phyloP scores from a whole-genome alignment of 2,113 vertebrate genomes.

The Noturus placidus region DNA sequence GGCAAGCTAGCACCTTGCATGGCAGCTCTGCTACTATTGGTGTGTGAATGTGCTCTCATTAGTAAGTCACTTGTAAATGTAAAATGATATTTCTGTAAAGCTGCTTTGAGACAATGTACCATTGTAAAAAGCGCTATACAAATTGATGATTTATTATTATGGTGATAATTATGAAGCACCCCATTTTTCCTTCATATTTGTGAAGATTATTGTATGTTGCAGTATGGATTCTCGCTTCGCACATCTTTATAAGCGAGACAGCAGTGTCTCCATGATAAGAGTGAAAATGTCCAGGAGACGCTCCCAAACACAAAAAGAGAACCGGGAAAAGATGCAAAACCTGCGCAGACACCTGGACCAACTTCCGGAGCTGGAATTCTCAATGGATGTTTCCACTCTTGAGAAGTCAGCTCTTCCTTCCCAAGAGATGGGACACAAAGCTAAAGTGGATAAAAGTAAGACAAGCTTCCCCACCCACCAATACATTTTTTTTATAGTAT shows the following conservation, averaged over 20 bases:
- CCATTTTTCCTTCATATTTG: neutral
- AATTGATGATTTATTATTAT: too few relatives aligned
- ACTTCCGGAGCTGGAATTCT: conserved; percentile 64
- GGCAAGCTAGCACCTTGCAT: too few relatives aligned
- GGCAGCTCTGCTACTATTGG: too few relatives aligned
- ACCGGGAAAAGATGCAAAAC: conserved; percentile 77
- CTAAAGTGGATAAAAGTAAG: conserved; percentile 59
- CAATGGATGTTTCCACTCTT: conserved; percentile 54
- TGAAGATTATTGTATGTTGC: neutral
- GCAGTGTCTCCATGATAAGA: conserved; percentile 81
- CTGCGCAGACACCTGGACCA: conserved; percentile 77
- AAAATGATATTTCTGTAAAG: too few relatives aligned
- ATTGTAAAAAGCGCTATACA: too few relatives aligned
- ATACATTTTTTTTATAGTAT: neutral
- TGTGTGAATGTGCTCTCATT: too few relatives aligned
- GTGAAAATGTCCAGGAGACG: conserved; percentile 80
- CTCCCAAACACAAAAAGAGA: conserved; percentile 85
- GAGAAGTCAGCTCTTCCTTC: conserved; percentile 55
- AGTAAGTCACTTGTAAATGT: too few relatives aligned
- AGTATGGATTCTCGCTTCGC: conserved; percentile 77
- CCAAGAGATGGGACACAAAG: conserved; percentile 42
- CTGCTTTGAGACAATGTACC: too few relatives aligned
- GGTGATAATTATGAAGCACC: neutral
- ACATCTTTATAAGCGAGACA: conserved; percentile 76
- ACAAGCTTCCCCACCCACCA: neutral